Evolutionary conservation across 1,140 invertebrate genomes (phyloP).

Genomic region (Pectinophora gossypiella): DNA sequence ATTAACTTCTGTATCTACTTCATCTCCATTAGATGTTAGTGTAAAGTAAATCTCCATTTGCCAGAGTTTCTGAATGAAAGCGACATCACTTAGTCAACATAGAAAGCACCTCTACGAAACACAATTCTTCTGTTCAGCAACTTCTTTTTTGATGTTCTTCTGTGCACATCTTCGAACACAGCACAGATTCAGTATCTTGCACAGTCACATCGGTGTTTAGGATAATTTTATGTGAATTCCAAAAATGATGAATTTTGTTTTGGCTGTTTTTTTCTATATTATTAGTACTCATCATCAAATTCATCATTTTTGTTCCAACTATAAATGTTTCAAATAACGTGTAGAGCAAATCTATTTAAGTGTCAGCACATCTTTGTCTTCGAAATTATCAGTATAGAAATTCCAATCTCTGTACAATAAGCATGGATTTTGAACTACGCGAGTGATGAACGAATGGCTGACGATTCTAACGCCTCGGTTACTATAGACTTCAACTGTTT

Average conservation of each 20-base stretch:
- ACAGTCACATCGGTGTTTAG: slow-evolving; percentile 45
- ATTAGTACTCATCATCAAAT: slow-evolving; percentile 4
- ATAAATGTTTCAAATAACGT: not conserved
- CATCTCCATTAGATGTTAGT: not conserved
- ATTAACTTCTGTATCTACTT: too few species aligned
- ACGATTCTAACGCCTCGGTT: slow-evolving; percentile 59
- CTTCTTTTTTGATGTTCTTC: slow-evolving; percentile 34
- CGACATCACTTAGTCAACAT: slow-evolving; percentile 5
- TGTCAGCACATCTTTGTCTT: not conserved
- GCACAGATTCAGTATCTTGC: slow-evolving; percentile 23
- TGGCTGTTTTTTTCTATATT: not conserved
- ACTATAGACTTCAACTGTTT: slow-evolving; percentile 39
- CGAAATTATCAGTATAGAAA: not conserved
- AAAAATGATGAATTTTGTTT: slow-evolving; percentile 40
- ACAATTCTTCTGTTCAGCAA: slow-evolving; percentile 11
- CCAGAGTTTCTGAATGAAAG: slow-evolving; percentile 8
- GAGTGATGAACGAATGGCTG: slow-evolving; percentile 50
- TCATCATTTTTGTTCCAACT: slow-evolving; percentile 43
- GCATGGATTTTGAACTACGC: slow-evolving; percentile 53
- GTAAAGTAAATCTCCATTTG: not conserved
- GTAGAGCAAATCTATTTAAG: not conserved
- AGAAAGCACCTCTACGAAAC: slow-evolving; percentile 44
- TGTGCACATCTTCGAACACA: slow-evolving; percentile 34
- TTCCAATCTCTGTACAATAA: slow-evolving; percentile 65
- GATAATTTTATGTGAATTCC: slow-evolving; percentile 16